These are phyloP conservation scores for Dicroscelio sp. DNA, from an alignment of 2,888 invertebrate genomes.

Conservation along the genomic window DNA sequence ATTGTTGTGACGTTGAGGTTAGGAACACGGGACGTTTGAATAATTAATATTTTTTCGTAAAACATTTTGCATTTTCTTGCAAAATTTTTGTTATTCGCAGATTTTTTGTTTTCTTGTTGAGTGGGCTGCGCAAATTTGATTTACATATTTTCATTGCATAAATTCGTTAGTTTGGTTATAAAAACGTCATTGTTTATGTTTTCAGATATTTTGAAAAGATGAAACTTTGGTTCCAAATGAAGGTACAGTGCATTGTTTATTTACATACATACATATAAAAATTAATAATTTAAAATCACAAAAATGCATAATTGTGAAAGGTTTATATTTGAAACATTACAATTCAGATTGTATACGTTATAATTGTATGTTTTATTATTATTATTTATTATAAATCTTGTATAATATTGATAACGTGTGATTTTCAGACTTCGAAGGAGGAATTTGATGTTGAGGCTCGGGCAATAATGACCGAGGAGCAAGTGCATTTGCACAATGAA, in stretches of 20 bases:
- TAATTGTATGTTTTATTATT: too few species aligned
- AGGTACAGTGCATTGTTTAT: conserved; percentile 88
- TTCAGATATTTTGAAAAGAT: conserved; percentile 94
- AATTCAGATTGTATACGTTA: too few species aligned
- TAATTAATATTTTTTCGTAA: background rate
- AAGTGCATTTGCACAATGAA: conserved; percentile 96
- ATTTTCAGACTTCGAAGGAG: conserved; percentile 93
- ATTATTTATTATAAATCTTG: too few species aligned
- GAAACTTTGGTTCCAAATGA: conserved; percentile 94
- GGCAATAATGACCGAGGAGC: conserved; percentile 94
- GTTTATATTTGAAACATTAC: too few species aligned
- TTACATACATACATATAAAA: too few species aligned
- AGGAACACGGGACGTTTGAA: too few species aligned
- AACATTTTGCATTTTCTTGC: background rate
- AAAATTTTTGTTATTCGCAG: background rate
- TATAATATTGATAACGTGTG: background rate
- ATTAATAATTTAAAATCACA: too few species aligned
- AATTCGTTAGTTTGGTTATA: too few species aligned
- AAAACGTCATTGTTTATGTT: conserved; percentile 31
- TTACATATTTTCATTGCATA: too few species aligned
- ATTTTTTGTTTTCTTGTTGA: background rate
- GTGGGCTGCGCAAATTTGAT: background rate
- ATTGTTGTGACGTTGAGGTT: background rate
- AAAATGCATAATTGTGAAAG: background rate
- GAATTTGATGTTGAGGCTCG: conserved; percentile 96